A percentile compares a stretch with the other conserved stretches of the same genome.
phyloP scores from a whole-genome alignment of 2,888 invertebrate species.

The Caenorhabditis sp. region DNA sequence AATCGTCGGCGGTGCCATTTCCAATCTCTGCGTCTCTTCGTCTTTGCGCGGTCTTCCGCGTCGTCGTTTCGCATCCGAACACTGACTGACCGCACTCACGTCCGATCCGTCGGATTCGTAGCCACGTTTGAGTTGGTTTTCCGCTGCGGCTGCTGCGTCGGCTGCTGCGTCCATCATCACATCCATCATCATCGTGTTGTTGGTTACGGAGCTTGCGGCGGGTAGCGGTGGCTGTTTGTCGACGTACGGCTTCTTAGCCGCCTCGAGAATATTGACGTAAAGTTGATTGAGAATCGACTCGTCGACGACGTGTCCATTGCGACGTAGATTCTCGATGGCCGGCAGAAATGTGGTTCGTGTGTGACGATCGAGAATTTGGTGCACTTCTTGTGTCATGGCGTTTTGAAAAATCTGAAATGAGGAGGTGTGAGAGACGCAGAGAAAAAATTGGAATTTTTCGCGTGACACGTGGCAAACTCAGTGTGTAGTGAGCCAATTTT shows the following conservation, averaged over 20 bases:
- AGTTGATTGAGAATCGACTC: constrained; percentile 58
- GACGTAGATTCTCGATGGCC: constrained; percentile 66
- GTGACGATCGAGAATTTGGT: constrained; percentile 65
- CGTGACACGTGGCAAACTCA: too few species aligned
- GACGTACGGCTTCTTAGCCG: constrained; percentile 59
- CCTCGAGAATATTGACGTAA: constrained; percentile 60
- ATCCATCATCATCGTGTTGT: neutral
- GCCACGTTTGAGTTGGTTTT: constrained; percentile 23
- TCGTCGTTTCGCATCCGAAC: constrained; percentile 34
- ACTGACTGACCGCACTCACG: constrained; percentile 33
- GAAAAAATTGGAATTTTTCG: too few species aligned
- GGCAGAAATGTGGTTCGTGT: constrained; percentile 65
- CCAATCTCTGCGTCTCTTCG: constrained; percentile 57
- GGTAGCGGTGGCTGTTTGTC: constrained; percentile 21
- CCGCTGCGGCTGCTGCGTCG: too few species aligned
- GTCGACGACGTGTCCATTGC: constrained; percentile 64
- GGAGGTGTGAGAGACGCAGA: too few species aligned
- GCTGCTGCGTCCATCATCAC: too few species aligned
- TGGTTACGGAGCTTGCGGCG: too few species aligned
- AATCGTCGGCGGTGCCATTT: constrained; percentile 54
- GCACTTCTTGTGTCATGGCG: constrained; percentile 59
- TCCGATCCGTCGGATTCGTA: constrained; percentile 49
- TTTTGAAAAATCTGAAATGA: constrained; percentile 59
- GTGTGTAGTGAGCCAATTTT: too few species aligned
- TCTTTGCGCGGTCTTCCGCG: constrained; percentile 46